Evolutionary conservation across 2,888 invertebrate species (phyloP), one percentile per base, ranked within the genome.

Genomic region (Sinodicranocentrus sp.): DNA sequence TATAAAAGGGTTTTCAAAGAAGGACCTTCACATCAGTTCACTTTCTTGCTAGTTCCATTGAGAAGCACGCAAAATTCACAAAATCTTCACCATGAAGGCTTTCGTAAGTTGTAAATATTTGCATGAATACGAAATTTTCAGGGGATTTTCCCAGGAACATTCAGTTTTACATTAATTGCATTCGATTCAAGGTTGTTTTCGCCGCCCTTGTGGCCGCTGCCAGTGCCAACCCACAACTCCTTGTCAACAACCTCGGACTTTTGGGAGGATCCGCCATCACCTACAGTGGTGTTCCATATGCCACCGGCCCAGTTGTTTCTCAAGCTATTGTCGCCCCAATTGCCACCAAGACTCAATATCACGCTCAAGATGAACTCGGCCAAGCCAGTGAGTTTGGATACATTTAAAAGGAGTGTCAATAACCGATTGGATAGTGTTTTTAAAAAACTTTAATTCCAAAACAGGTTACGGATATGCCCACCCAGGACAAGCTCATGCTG

Each of bases 151-250:
- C 33, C 25, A 33, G 26, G 72, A 54, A 44, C 57, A 70, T 59
- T 48, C 48, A 61, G 23, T 72, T 61, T 1, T 39, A 61, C 17
- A 13, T n/a, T 57, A 57, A 57, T 8, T 57, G 19, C 5, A 48
- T 57, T 57, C 21, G 21, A 23, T 57, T 10, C 23, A 54, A 93
- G 93, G 92, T 92, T 91, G 92, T 92, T 89, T 91, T 93, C 91
- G 91, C 91, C 90, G 92, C 92, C 91, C 90, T 92, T 89, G 88
- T 90, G 89, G 91, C 91, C 77, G 89, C 89, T 68, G 89, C 89
- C 79, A 87, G 86, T 73, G 89, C 90, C 84, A 89, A 89, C 75
- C 89, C 89, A 65, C 88, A 89, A 44, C 43, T 87, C 54, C 84
- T 84, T 65, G 67, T 79, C 67, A 73, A 71, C 75, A 71, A 61